Conservation (phyloP, 2,113 vertebrate species). For the Origma solitaria region DNA sequence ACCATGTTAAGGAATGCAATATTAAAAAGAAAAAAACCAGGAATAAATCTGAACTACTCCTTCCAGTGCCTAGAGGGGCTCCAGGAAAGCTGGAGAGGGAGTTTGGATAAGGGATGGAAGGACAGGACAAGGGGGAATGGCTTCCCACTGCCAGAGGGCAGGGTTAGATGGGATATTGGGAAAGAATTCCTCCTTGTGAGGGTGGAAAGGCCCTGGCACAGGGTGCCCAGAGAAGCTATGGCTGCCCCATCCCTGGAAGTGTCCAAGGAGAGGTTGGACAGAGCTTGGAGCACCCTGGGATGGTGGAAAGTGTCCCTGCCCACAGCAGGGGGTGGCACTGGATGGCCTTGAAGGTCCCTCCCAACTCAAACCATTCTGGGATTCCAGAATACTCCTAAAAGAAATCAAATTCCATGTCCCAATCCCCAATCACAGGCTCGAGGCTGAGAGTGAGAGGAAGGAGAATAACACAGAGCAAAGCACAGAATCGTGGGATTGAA, state of each 20-base stretch:
- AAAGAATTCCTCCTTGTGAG: not conserved
- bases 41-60: not conserved
- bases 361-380: not conserved
- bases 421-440: not conserved
- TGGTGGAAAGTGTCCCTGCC: not conserved
- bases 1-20: fast-evolving
- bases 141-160: not conserved
- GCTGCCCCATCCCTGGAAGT: not conserved
- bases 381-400: not conserved
- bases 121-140: not conserved
- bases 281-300: not conserved
- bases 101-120: fast-evolving
- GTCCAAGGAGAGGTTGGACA: no score
- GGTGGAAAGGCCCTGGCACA: fast-evolving
- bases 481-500: fast-evolving
- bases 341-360: not conserved
- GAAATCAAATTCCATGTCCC: not conserved
- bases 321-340: not conserved
- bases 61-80: not conserved
- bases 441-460: not conserved
- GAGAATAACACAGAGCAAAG: not conserved
- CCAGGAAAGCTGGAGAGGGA: not conserved
- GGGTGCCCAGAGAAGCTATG: not conserved
- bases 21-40: not conserved
- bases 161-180: not conserved